Percentiles rank a stretch among this genome's conserved stretches.
Conservation (phyloP, 2,797 vertebrate genomes). For the Gymnodraco acuticeps region DNA sequence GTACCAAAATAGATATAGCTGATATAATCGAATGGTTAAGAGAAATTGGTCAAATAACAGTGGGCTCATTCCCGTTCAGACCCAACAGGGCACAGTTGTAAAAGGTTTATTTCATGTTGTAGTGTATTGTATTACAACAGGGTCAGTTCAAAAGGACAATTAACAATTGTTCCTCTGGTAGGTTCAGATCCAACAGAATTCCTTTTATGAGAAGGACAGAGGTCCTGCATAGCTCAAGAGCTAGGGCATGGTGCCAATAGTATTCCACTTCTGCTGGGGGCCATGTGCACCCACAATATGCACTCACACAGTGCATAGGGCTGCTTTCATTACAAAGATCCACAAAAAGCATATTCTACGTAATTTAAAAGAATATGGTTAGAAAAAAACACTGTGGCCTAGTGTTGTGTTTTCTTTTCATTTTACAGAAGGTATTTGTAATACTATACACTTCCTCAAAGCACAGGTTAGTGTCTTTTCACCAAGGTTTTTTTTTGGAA, state of each 20-base stretch:
- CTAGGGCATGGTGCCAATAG: constrained; percentile 19
- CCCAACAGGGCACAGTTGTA: constrained; percentile 7
- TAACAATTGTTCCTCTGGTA: constrained; percentile 20
- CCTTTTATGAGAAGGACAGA: constrained; percentile 31
- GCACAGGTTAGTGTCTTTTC: constrained; percentile 83
- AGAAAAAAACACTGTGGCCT: constrained; percentile 22
- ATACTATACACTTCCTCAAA: constrained; percentile 88
- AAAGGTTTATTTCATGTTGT: constrained; percentile 18
- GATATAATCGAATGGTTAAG: constrained; percentile 1
- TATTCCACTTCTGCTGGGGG: constrained; percentile 8
- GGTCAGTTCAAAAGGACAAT: constrained; percentile 8
- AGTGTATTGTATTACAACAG: background rate
- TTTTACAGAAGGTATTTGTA: background rate
- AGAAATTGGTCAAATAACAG: background rate
- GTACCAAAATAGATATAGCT: background rate
- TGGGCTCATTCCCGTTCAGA: background rate
- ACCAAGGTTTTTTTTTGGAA: constrained; percentile 50
- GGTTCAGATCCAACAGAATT: constrained; percentile 41
- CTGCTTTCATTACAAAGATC: constrained; percentile 20
- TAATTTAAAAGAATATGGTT: constrained; percentile 13
- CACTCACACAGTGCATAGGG: constrained; percentile 19
- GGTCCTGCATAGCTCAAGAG: constrained; percentile 29
- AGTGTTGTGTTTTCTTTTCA: background rate
- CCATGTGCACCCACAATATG: constrained; percentile 5
- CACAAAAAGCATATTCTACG: background rate